These are phyloP conservation scores for Temnothorax ravouxi DNA, from an alignment of 2,888 invertebrate genomes.

Conservation along the genomic window DNA sequence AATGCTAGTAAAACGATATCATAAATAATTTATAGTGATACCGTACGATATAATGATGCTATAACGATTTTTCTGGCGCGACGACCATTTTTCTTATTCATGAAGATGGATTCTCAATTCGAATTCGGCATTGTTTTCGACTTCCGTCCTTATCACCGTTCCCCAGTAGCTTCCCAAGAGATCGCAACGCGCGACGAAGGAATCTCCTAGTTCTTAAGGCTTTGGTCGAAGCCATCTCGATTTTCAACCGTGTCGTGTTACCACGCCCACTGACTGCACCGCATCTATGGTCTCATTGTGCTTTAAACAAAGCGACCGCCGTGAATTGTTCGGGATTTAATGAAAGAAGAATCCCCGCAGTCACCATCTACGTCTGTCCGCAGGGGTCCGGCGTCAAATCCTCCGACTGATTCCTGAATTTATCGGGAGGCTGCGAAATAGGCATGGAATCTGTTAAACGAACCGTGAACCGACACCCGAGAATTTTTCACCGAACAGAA, in stretches of 20 bases:
- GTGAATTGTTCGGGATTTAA: constrained; percentile 82
- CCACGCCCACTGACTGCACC: constrained; percentile 78
- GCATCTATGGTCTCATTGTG: constrained; percentile 83
- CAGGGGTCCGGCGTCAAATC: constrained; percentile 61
- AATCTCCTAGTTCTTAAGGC: constrained; percentile 66
- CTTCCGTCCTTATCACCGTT: constrained; percentile 71
- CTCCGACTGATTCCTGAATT: constrained; percentile 74
- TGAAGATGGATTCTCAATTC: constrained; percentile 56
- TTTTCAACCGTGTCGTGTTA: constrained; percentile 78
- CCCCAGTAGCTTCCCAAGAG: constrained; percentile 67
- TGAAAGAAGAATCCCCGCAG: constrained; percentile 79
- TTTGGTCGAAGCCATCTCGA: constrained; percentile 72
- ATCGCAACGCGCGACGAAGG: constrained; percentile 58
- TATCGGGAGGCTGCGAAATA: constrained; percentile 64
- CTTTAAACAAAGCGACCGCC: constrained; percentile 81
- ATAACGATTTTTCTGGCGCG: background rate
- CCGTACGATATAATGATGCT: background rate
- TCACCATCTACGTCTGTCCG: constrained; percentile 46
- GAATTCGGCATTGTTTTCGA: constrained; percentile 67
- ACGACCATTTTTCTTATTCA: constrained; percentile 11
- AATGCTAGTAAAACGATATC: background rate
- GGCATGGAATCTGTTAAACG: constrained; percentile 75
- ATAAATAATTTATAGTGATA: constrained; percentile 7
- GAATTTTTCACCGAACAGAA: constrained; percentile 66
- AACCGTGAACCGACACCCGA: constrained; percentile 71